Conservation (phyloP, 30 jellyfish, hydroid and myxozoan species). For the Rhopilema esculentum region DNA sequence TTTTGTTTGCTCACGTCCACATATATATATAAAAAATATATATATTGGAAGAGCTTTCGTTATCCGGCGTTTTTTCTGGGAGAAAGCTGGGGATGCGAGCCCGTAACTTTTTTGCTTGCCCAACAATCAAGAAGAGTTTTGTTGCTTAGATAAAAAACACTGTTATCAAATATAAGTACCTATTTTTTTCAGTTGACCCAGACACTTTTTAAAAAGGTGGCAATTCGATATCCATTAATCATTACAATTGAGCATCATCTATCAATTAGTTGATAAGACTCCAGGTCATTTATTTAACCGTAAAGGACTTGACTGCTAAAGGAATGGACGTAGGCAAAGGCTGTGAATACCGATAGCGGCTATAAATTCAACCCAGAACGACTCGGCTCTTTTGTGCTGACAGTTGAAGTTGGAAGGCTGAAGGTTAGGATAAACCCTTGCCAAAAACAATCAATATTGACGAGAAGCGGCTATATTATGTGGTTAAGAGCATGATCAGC, state of each 20-base stretch:
- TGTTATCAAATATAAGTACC: too few species aligned
- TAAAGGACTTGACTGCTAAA: background rate
- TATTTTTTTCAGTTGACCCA: slow-evolving; percentile 39
- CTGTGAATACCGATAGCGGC: background rate
- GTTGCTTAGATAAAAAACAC: too few species aligned
- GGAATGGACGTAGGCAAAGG: background rate
- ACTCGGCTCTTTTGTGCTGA: slow-evolving; percentile 18
- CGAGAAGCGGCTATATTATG: background rate
- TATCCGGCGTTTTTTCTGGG: too few species aligned
- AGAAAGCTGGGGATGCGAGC: too few species aligned
- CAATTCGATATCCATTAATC: slow-evolving; percentile 20
- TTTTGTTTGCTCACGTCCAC: too few species aligned
- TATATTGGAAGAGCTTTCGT: too few species aligned
- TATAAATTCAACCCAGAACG: slow-evolving; percentile 5
- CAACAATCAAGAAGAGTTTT: too few species aligned
- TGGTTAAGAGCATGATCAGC: background rate
- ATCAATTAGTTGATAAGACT: slow-evolving; percentile 13
- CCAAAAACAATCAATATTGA: background rate
- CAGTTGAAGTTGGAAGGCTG: background rate
- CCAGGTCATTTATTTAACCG: slow-evolving; percentile 16
- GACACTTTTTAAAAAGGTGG: slow-evolving; percentile 3
- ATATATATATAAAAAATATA: too few species aligned
- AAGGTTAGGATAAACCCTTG: background rate
- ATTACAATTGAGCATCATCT: slow-evolving; percentile 17
- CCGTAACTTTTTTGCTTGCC: too few species aligned